phyloP scores from a whole-genome alignment of 92 coral and sea anemone genomes.

The Porites evermanni region DNA sequence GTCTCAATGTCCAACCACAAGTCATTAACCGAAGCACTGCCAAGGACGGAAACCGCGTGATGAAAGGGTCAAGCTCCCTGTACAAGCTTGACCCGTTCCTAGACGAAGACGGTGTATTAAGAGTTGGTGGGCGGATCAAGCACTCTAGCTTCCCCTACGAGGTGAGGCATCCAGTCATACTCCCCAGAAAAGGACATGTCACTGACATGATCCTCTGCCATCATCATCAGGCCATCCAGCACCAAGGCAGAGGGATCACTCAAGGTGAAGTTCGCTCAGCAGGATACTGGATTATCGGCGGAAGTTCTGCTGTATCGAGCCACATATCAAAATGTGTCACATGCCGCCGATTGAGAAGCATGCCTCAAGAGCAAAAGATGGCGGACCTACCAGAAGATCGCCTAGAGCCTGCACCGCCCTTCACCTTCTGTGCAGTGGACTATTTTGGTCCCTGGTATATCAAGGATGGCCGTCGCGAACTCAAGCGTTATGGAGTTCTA shows the following conservation, averaged over 20 bases:
- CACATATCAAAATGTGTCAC: background rate
- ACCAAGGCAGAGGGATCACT: constrained; percentile 12
- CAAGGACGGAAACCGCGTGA: background rate
- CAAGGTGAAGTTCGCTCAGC: constrained; percentile 12
- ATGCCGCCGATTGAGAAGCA: background rate
- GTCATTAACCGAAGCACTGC: background rate
- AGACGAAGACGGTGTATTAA: background rate
- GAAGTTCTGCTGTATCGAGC: background rate
- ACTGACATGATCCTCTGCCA: constrained; percentile 1
- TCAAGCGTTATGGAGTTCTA: no score
- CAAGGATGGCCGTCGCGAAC: no score
- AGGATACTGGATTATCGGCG: constrained; percentile 30
- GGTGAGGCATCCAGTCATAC: constrained; percentile 2
- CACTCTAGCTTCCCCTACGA: constrained; percentile 2
- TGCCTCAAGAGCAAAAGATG: no score
- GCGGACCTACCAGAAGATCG: no score
- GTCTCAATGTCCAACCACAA: background rate
- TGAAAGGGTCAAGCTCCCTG: background rate
- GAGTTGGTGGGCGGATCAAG: constrained; percentile 25
- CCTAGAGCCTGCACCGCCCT: no score
- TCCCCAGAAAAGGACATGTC: constrained; percentile 14
- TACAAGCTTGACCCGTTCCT: constrained; percentile 14
- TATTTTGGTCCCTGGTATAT: no score
- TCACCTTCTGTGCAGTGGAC: no score
- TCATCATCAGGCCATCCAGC: background rate